phyloP scores from a whole-genome alignment of 2,888 invertebrate species.

The Omphaloscelis lunosa region DNA sequence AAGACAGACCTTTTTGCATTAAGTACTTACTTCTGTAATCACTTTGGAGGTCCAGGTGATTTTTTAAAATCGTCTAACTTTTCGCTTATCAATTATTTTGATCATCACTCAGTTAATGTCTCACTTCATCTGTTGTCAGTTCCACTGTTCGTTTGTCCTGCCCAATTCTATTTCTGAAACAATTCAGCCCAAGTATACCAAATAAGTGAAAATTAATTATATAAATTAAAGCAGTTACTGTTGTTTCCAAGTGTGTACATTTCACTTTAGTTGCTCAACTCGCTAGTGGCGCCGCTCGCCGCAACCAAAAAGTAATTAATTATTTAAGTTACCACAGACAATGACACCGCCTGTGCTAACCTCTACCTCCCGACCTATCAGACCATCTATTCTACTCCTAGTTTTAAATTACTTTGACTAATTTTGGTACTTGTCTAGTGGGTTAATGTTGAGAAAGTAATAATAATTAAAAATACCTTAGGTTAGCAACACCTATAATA shows the following conservation, averaged over 20 bases:
- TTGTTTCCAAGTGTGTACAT: slow-evolving; percentile 27
- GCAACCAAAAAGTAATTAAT: slow-evolving; percentile 74
- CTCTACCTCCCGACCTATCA: slow-evolving; percentile 56
- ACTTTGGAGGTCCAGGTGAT: neutral
- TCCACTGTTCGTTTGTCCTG: neutral
- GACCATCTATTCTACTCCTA: slow-evolving; percentile 6
- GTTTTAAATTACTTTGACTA: slow-evolving; percentile 17
- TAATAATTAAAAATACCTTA: neutral
- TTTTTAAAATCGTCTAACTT: neutral
- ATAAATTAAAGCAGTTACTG: slow-evolving; percentile 16
- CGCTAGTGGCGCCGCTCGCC: slow-evolving; percentile 45
- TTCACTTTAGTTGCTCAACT: slow-evolving; percentile 57
- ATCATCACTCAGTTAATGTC: neutral
- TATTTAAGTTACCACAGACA: slow-evolving; percentile 73
- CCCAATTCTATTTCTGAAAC: neutral
- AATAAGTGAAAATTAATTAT: slow-evolving; percentile 26
- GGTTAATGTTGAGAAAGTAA: neutral
- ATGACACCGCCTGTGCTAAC: slow-evolving; percentile 67
- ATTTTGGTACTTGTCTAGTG: neutral
- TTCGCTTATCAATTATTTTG: neutral
- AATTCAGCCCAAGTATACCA: slow-evolving; percentile 2
- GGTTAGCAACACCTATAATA: neutral
- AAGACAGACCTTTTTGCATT: neutral
- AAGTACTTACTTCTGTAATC: neutral
- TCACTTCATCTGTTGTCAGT: neutral